phyloP scores from a whole-genome alignment of 23 tunicate species.

The Botrylloides violaceus region DNA sequence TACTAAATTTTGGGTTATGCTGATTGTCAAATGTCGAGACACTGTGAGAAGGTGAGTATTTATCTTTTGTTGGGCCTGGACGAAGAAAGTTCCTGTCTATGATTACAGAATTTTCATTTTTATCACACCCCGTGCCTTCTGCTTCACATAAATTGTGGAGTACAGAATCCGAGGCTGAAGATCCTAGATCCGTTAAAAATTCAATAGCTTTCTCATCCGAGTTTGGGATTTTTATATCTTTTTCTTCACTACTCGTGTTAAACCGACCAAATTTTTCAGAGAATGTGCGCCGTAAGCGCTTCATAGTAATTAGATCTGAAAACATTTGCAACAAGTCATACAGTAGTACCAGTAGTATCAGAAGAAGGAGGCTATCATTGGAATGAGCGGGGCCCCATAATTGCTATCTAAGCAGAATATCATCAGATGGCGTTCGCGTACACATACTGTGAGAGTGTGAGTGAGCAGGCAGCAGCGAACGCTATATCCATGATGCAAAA shows the following conservation, averaged over 20 bases:
- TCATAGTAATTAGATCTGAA: slow-evolving; percentile 31
- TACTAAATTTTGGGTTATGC: slow-evolving; percentile 5
- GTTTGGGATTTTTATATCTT: not conserved
- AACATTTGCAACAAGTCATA: no score
- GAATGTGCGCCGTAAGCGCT: slow-evolving; percentile 39
- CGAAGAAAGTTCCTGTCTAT: not conserved
- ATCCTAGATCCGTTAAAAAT: slow-evolving; percentile 6
- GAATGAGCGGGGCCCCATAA: no score
- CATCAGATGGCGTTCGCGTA: no score
- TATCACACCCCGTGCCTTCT: not conserved
- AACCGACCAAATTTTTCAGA: slow-evolving; percentile 53
- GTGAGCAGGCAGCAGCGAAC: no score
- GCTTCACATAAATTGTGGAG: slow-evolving; percentile 1
- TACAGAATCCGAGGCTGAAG: slow-evolving; percentile 16
- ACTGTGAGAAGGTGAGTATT: not conserved
- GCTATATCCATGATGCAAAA: no score
- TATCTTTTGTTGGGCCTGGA: not conserved
- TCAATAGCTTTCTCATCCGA: not conserved
- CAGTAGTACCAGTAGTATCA: no score
- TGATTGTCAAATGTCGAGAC: not conserved
- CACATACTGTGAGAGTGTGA: no score
- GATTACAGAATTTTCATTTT: slow-evolving; percentile 7
- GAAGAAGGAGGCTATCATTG: no score
- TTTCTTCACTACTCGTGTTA: slow-evolving; percentile 10
- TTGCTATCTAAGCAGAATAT: no score